A percentile compares a stretch with the other conserved stretches of the same genome.
Evolutionary conservation across 2,113 vertebrate genomes (phyloP).

Genomic region (Dasyurus viverrinus): DNA sequence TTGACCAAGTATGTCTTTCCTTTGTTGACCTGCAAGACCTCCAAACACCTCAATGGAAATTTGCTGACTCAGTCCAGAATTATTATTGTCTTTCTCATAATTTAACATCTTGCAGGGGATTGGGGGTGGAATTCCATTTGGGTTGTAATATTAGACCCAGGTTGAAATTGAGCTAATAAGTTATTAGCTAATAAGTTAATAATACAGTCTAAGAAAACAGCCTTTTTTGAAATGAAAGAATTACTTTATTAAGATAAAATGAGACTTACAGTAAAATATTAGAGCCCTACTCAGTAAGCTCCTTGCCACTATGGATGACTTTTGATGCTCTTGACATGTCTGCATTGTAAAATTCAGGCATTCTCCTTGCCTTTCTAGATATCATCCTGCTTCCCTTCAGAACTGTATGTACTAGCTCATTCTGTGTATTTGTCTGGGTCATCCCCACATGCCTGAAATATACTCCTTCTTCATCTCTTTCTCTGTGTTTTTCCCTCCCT

Average conservation of each 20-base stretch:
- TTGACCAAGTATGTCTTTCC: slow-evolving; percentile 68
- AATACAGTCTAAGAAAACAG: slow-evolving; percentile 49
- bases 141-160: slow-evolving; percentile 51
- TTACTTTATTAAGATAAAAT: slow-evolving; percentile 52
- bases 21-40: slow-evolving; percentile 60
- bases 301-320: slow-evolving; percentile 22
- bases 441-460: background rate
- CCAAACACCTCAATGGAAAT: slow-evolving; percentile 65
- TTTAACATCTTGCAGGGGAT: slow-evolving; percentile 65
- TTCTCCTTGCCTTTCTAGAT: background rate
- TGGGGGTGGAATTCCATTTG: slow-evolving; percentile 56
- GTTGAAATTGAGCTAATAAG: slow-evolving; percentile 28
- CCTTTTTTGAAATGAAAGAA: slow-evolving; percentile 50
- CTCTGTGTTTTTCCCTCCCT: background rate
- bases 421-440: background rate
- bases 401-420: background rate
- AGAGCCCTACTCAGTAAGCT: slow-evolving; percentile 14
- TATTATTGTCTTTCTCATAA: slow-evolving; percentile 54
- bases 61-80: slow-evolving; percentile 50
- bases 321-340: slow-evolving; percentile 28
- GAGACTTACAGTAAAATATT: slow-evolving; percentile 39
- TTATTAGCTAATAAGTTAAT: background rate
- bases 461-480: background rate
- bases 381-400: background rate
- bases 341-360: slow-evolving; percentile 23